A percentile compares a stretch with the other conserved stretches of the same genome.
Evolutionary conservation across 2,113 vertebrate species (phyloP).

Genomic region (Thinocorus orbignyianus): DNA sequence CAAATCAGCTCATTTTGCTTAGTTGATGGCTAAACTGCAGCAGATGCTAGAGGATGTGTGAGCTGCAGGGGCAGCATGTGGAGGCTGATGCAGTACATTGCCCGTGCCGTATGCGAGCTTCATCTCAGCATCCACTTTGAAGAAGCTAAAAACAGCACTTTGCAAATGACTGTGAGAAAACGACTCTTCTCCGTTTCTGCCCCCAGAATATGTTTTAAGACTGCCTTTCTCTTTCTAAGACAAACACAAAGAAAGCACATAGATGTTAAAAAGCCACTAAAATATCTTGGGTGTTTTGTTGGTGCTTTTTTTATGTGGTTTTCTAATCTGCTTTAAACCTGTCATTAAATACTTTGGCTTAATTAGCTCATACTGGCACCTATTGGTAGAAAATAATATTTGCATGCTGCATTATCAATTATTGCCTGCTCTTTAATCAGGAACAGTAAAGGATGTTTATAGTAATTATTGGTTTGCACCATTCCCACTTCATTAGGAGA

Average conservation of each 20-base stretch:
- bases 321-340: background rate
- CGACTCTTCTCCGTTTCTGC: background rate
- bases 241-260: background rate
- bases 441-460: background rate
- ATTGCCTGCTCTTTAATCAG: background rate
- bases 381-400: constrained; percentile 50
- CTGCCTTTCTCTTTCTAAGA: background rate
- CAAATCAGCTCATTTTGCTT: background rate
- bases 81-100: background rate
- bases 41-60: background rate
- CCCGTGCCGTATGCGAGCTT: background rate
- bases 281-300: background rate
- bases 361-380: constrained; percentile 71
- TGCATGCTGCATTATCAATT: background rate
- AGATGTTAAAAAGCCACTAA: background rate
- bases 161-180: background rate
- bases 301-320: background rate
- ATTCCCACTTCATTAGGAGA: background rate
- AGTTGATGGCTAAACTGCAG: background rate
- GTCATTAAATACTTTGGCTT: background rate
- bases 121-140: background rate
- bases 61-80: background rate
- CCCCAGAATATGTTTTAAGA: background rate
- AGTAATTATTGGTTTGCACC: background rate
- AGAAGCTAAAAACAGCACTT: background rate